phyloP scores from a whole-genome alignment of 2,113 vertebrate species.

The Smithornis capensis region DNA sequence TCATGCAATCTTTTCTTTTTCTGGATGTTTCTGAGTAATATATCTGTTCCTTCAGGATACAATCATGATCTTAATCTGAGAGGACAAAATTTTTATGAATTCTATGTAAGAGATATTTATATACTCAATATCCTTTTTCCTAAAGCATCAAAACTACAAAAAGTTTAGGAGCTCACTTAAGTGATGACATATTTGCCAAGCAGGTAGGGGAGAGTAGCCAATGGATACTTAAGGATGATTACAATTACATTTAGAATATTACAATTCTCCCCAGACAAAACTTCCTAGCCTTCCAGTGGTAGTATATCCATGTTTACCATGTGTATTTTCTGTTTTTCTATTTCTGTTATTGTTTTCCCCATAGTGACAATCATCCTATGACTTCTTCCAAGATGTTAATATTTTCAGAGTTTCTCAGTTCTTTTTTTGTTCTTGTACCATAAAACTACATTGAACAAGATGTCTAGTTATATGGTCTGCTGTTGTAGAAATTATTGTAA shows the following conservation, averaged over 20 bases:
- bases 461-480: neutral
- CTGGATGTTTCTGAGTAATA: neutral
- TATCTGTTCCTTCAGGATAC: neutral
- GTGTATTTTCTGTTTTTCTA: neutral
- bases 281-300: neutral
- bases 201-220: neutral
- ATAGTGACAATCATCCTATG: neutral
- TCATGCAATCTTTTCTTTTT: neutral
- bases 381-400: neutral
- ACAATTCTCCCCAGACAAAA: neutral
- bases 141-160: neutral
- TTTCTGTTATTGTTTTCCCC: neutral
- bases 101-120: neutral
- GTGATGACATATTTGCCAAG: neutral
- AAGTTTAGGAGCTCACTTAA: neutral
- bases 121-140: neutral
- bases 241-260: neutral
- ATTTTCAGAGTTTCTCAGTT: neutral
- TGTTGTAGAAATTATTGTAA: neutral
- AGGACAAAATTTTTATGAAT: neutral
- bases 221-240: neutral
- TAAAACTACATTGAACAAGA: neutral
- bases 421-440: neutral
- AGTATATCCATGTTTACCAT: neutral
- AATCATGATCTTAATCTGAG: neutral